Evolutionary conservation across 2,888 invertebrate genomes (phyloP).

Genomic region (Phytoseiulus persimilis): DNA sequence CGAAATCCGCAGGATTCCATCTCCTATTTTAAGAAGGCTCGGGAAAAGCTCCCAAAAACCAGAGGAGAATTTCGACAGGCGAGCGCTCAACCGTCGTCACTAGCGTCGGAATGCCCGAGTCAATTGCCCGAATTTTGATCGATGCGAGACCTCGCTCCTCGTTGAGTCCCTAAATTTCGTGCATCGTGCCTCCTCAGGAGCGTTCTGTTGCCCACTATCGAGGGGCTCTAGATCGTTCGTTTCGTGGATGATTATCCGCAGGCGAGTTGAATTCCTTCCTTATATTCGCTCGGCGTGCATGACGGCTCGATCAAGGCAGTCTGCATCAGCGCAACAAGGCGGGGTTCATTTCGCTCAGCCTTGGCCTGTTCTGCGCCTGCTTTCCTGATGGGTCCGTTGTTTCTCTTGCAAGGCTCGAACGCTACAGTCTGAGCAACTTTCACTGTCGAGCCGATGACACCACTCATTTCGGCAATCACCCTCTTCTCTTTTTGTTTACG

Average conservation of each 20-base stretch:
- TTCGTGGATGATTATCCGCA: background rate
- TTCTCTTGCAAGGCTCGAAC: background rate
- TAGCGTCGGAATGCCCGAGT: too few species aligned
- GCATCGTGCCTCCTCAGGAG: too few species aligned
- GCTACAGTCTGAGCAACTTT: background rate
- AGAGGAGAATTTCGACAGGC: too few species aligned
- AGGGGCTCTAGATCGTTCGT: background rate
- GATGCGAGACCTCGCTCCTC: too few species aligned
- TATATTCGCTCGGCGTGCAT: background rate
- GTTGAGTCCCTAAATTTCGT: too few species aligned
- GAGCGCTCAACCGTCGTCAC: too few species aligned
- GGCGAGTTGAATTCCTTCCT: background rate
- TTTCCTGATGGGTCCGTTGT: background rate
- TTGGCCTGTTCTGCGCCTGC: background rate
- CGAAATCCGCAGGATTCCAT: too few species aligned
- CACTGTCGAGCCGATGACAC: background rate
- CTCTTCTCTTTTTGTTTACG: too few species aligned
- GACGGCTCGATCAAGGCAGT: background rate
- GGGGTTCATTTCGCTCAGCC: background rate
- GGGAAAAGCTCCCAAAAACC: too few species aligned
- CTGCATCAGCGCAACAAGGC: background rate
- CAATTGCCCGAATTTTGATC: too few species aligned
- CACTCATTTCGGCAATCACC: too few species aligned
- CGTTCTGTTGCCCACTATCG: background rate
- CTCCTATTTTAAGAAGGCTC: too few species aligned